Evolutionary conservation across 2,888 invertebrate genomes (phyloP).

Genomic region (Eutolmus rufibarbis): DNA sequence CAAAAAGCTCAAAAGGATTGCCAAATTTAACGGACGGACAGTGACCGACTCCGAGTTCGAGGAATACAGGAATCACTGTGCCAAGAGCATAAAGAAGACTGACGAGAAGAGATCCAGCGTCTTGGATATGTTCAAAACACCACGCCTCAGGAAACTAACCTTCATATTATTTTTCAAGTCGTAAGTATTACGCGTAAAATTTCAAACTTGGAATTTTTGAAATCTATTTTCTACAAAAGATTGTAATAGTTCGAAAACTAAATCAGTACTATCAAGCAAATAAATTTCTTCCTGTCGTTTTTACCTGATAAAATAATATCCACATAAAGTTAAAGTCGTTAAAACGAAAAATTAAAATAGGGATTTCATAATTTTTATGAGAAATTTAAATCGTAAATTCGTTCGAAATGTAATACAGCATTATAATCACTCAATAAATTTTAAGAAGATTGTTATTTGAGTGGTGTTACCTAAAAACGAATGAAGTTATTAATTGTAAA

Average conservation of each 20-base stretch:
- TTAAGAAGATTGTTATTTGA: too few relatives aligned
- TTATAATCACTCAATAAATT: too few relatives aligned
- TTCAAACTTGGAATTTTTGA: not conserved
- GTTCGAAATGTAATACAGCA: too few relatives aligned
- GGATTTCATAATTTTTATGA: too few relatives aligned
- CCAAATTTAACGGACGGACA: constrained; percentile 64
- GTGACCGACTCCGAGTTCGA: constrained; percentile 62
- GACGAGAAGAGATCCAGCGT: constrained; percentile 56
- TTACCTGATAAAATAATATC: not conserved
- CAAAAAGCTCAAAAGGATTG: constrained; percentile 65
- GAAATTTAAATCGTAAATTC: too few relatives aligned
- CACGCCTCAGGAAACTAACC: constrained; percentile 66
- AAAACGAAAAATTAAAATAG: too few relatives aligned
- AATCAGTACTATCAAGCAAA: not conserved
- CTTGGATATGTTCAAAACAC: constrained; percentile 66
- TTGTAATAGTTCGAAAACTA: not conserved
- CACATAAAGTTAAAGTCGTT: not conserved
- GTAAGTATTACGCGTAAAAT: constrained; percentile 59
- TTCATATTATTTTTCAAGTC: constrained; percentile 69
- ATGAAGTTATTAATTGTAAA: too few relatives aligned
- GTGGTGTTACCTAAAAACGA: too few relatives aligned
- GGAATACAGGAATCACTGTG: constrained; percentile 60
- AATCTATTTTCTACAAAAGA: not conserved
- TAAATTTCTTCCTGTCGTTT: not conserved
- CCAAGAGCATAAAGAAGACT: constrained; percentile 56